These are phyloP conservation scores for Aelia acuminata DNA, from an alignment of 2,888 invertebrate species.

Conservation along the genomic window DNA sequence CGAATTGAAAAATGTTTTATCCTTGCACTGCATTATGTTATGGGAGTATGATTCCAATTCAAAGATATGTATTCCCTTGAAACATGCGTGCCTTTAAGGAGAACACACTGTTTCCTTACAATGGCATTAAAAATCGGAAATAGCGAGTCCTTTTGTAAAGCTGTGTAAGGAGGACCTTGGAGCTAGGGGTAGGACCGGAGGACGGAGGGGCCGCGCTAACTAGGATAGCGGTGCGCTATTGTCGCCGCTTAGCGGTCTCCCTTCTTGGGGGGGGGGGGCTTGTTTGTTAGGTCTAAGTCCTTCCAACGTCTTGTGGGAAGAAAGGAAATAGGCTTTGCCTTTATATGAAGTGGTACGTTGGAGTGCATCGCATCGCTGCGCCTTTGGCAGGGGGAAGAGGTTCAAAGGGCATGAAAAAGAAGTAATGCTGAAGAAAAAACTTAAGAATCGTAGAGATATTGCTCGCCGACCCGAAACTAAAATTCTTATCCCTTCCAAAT, in stretches of 20 bases:
- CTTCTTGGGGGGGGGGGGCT: neutral
- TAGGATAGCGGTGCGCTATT: constrained; percentile 32
- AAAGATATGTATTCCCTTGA: neutral
- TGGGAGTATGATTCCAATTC: neutral
- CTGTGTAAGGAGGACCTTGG: neutral
- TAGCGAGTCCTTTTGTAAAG: neutral
- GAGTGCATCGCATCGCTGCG: neutral
- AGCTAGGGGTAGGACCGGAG: neutral
- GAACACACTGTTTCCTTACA: neutral
- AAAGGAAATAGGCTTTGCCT: neutral
- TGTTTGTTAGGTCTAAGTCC: neutral
- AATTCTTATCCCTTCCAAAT: too few species aligned
- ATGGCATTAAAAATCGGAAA: constrained; percentile 41
- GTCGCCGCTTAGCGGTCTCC: neutral
- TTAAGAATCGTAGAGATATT: neutral
- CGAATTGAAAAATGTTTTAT: neutral
- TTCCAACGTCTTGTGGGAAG: neutral
- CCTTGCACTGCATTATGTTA: neutral
- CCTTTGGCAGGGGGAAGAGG: neutral
- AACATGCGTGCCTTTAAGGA: neutral
- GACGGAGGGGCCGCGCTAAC: neutral
- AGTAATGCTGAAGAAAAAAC: neutral
- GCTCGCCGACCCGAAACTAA: too few species aligned
- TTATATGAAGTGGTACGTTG: neutral
- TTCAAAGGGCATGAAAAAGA: neutral